phyloP scores from a whole-genome alignment of 2,113 vertebrate species.

The Pitta sordida region DNA sequence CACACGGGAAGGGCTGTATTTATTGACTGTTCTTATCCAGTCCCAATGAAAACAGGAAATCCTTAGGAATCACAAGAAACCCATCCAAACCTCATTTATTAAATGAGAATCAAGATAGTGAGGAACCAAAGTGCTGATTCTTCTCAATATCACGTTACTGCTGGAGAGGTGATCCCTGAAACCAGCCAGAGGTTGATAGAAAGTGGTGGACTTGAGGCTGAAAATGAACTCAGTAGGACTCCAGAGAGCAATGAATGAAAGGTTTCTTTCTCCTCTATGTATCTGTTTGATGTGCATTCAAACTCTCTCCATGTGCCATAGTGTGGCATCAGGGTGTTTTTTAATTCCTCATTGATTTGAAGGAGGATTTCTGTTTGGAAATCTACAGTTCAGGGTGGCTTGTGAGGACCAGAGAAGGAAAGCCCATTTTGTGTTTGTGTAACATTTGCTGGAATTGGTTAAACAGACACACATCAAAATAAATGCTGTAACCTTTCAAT shows the following conservation, averaged over 20 bases:
- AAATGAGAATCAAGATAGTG: neutral
- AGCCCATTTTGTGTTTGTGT: slow-evolving; percentile 21
- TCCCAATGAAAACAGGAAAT: neutral
- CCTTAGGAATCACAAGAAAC: neutral
- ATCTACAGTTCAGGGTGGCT: neutral
- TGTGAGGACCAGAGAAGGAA: neutral
- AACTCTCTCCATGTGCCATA: neutral
- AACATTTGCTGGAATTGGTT: slow-evolving; percentile 36
- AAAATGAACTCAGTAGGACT: neutral
- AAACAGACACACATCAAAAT: slow-evolving; percentile 43
- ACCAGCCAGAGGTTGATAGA: neutral
- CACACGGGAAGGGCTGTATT: neutral
- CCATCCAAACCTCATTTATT: neutral
- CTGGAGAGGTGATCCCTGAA: neutral
- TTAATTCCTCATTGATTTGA: neutral
- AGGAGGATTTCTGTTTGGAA: slow-evolving; percentile 29
- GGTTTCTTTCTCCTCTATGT: neutral
- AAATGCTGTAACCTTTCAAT: slow-evolving; percentile 47
- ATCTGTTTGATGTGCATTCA: neutral
- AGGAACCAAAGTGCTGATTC: neutral
- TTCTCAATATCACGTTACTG: neutral
- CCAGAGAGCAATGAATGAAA: neutral
- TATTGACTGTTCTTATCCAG: neutral
- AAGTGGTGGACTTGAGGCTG: neutral
- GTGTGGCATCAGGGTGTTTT: neutral